Evolutionary conservation across 2,888 invertebrate species (phyloP).

Genomic region (Philereme transversata): DNA sequence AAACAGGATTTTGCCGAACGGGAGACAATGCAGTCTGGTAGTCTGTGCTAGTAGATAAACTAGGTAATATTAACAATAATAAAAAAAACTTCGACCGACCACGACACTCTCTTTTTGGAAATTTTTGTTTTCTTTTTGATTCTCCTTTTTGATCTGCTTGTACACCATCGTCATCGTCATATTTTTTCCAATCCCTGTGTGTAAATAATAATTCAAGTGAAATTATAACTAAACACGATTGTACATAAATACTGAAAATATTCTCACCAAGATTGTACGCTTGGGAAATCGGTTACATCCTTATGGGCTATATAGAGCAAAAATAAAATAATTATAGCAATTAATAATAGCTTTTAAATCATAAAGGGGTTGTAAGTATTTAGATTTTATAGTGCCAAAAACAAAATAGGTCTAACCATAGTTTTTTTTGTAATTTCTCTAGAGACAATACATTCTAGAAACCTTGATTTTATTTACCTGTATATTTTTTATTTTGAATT

Average conservation of each 20-base stretch:
- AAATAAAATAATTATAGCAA: neutral
- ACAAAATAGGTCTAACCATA: no score
- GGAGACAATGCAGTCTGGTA: no score
- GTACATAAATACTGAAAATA: neutral
- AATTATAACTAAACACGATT: neutral
- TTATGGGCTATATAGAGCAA: constrained; percentile 24
- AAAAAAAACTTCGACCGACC: no score
- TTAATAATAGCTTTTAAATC: neutral
- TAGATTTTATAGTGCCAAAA: no score
- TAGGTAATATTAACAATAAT: no score
- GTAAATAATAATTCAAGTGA: neutral
- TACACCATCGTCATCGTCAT: neutral
- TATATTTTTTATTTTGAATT: constrained; percentile 1
- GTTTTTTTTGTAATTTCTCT: no score
- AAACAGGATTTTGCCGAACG: no score
- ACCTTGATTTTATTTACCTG: neutral
- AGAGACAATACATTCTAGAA: no score
- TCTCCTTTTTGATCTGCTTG: constrained; percentile 8
- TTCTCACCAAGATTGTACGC: constrained; percentile 24
- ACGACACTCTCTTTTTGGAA: no score
- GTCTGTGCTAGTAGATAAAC: no score
- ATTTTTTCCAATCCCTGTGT: constrained; percentile 18
- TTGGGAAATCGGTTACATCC: constrained; percentile 17
- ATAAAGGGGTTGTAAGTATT: no score
- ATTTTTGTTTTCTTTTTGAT: neutral